Base-by-base conservation (phyloP, 2,888 invertebrate genomes). In the Lottia scabra region DNA sequence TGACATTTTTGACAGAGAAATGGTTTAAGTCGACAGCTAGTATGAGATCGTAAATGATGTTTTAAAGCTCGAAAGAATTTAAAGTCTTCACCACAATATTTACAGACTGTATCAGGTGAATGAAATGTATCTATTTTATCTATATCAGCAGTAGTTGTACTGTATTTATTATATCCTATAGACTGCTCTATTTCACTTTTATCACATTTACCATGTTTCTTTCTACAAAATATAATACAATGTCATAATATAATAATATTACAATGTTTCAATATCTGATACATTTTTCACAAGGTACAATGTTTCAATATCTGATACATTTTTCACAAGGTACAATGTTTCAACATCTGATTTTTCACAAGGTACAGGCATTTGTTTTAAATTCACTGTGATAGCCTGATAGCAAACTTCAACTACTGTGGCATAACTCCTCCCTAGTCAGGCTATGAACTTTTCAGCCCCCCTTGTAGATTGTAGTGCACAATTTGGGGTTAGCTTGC, bases 171-270 rank as follows among this genome's bases (percentile, higher is more conserved):
- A 76, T 87, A 85, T 56, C 85, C 85, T 74, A 97, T 95, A 8
- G 95, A 93, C 78, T 94, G 93, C 87, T 96, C 96, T 0, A 97
- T 95, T 82, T 97, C 96, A 81, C 96, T 95, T 70, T 96, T 92
- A 1, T 94, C 94, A 0, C 93, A 92, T 89, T 96, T 96, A 0
- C 94, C 94, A 85, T 98, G 98, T 30, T 96, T 93, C 89, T 98
- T 98, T 78, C 97, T 88, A 78, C 16, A 71, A 71, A 71, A 67
- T 13, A 66, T 12, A 71, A 65, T 38, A 65, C 67, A 23, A 26
- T 1, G 5, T 38, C 2, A 30, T 30, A 2, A 30, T 30, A 4
- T 30, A 30, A 4, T 6, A 30, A 2, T 4, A 30, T 4, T 6
- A 4, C 30, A 4, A 30, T 30, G 2, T 6, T 4, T 4, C 30